phyloP scores from a whole-genome alignment of 2,797 vertebrate species.

The Steatocranus sp. region DNA sequence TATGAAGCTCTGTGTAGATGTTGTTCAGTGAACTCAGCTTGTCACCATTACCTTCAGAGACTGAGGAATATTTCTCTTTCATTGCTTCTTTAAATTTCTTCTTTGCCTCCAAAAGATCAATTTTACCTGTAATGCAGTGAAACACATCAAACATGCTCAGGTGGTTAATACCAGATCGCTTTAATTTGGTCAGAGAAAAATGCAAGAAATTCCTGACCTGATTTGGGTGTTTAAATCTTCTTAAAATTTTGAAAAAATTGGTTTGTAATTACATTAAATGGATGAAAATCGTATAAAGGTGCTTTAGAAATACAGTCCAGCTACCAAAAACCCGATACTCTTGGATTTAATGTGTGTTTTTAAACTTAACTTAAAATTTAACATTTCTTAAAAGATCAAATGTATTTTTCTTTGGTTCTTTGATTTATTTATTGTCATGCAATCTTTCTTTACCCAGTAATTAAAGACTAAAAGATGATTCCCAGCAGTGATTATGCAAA shows the following conservation, averaged over 20 bases:
- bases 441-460: no score
- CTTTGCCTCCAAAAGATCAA: fast-evolving
- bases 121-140: background rate
- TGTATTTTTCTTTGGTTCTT: no score
- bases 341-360: background rate
- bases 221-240: background rate
- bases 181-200: background rate
- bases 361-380: no score
- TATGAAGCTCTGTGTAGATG: background rate
- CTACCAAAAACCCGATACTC: background rate
- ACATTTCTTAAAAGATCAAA: no score
- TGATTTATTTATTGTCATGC: no score
- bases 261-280: background rate
- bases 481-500: background rate
- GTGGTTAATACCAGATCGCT: background rate
- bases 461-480: no score
- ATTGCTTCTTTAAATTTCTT: background rate
- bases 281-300: background rate
- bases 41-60: background rate
- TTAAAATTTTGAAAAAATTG: background rate
- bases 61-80: background rate
- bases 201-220: background rate
- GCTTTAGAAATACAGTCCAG: background rate
- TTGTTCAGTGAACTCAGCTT: background rate
- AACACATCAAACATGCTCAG: background rate